Percentiles rank a stretch among this genome's conserved stretches.
phyloP scores from a whole-genome alignment of 2,888 invertebrate genomes.

The Brachyptera risi region DNA sequence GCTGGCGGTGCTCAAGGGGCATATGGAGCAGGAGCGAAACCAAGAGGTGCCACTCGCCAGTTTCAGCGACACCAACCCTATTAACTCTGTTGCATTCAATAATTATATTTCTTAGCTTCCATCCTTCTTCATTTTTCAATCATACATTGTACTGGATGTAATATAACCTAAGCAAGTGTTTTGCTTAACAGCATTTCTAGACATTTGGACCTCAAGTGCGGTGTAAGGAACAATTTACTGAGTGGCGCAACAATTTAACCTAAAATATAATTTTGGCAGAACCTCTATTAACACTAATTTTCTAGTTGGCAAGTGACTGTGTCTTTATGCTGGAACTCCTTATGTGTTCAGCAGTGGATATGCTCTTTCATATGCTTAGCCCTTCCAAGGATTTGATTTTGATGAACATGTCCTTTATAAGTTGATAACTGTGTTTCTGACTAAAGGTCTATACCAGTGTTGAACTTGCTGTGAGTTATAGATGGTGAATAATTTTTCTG shows the following conservation, averaged over 20 bases:
- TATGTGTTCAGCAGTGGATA: too few relatives aligned
- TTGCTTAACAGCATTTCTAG: conserved; percentile 4
- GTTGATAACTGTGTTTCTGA: too few relatives aligned
- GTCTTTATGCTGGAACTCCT: not conserved
- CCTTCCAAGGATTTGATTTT: too few relatives aligned
- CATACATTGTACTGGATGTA: conserved; percentile 4
- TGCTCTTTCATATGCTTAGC: too few relatives aligned
- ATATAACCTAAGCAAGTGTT: conserved; percentile 9
- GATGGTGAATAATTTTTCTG: too few relatives aligned
- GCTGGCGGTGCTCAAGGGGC: conserved; percentile 39
- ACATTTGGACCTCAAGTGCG: conserved; percentile 12
- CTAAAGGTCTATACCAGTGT: too few relatives aligned
- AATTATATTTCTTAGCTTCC: not conserved
- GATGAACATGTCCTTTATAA: too few relatives aligned
- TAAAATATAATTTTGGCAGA: not conserved
- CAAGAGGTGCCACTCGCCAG: conserved; percentile 44
- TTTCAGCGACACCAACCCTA: conserved; percentile 48
- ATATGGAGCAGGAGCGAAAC: conserved; percentile 38
- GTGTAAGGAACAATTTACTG: conserved; percentile 2
- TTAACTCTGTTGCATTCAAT: conserved; percentile 33
- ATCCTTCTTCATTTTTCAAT: conserved; percentile 1
- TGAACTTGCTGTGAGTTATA: too few relatives aligned
- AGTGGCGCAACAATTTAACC: conserved; percentile 9
- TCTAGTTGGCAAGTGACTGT: not conserved
- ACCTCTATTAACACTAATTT: not conserved